phyloP scores from a whole-genome alignment of 23 tunicate species.

The Diplosoma virens region DNA sequence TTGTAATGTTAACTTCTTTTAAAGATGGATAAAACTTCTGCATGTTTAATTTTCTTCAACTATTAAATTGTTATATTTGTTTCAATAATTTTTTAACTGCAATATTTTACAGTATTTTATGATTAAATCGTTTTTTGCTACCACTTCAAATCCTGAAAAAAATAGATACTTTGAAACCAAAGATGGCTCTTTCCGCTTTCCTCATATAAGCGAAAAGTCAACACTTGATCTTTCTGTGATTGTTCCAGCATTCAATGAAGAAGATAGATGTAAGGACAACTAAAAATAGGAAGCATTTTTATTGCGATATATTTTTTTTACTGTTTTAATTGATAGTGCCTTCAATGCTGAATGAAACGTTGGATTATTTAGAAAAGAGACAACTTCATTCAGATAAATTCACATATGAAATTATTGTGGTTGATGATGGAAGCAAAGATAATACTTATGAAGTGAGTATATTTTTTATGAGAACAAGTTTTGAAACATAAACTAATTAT shows the following conservation, averaged over 20 bases:
- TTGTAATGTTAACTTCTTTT: too few relatives aligned
- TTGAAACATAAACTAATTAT: not conserved
- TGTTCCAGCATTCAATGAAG: slow-evolving; percentile 96
- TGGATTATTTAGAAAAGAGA: slow-evolving; percentile 61
- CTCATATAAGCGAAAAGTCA: slow-evolving; percentile 38
- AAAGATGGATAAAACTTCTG: too few relatives aligned
- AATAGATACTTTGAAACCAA: slow-evolving; percentile 48
- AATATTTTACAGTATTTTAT: too few relatives aligned
- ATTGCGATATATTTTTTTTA: not conserved
- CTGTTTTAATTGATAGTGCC: too few relatives aligned
- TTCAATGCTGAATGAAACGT: slow-evolving; percentile 79
- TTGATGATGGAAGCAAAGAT: slow-evolving; percentile 96
- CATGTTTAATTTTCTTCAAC: too few relatives aligned
- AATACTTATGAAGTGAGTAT: slow-evolving; percentile 38
- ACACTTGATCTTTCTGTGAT: slow-evolving; percentile 62
- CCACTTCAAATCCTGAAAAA: too few relatives aligned
- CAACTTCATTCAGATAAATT: not conserved
- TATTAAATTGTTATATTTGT: too few relatives aligned
- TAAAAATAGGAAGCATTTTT: not conserved
- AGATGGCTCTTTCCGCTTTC: slow-evolving; percentile 41
- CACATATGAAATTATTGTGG: slow-evolving; percentile 79
- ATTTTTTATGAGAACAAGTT: not conserved
- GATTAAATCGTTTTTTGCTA: too few relatives aligned
- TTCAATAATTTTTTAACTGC: too few relatives aligned
- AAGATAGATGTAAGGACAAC: slow-evolving; percentile 53